Evolutionary conservation across 2,888 invertebrate genomes (phyloP).

Genomic region (Microplitis manilae): DNA sequence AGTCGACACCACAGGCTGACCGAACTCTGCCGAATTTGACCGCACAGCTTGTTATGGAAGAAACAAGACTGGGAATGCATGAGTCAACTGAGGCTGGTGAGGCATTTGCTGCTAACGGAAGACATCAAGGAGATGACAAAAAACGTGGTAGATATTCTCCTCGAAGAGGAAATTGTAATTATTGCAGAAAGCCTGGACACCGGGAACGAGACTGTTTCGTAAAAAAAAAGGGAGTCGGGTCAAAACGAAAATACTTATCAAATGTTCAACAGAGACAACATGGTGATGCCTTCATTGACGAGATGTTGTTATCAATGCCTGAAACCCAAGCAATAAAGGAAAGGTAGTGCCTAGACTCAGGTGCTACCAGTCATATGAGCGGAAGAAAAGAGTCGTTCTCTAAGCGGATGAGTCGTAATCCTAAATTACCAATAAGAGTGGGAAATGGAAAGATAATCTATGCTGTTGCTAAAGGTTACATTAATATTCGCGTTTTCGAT

Average conservation of each 20-base stretch:
- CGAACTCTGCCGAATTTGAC: slow-evolving; percentile 35
- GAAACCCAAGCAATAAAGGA: neutral
- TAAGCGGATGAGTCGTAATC: slow-evolving; percentile 21
- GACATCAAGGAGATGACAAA: neutral
- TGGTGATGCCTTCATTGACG: neutral
- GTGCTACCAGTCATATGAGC: slow-evolving; percentile 46
- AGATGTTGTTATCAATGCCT: neutral
- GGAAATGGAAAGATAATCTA: slow-evolving; percentile 43
- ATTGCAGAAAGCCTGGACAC: slow-evolving; percentile 47
- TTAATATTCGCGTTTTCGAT: slow-evolving; percentile 47
- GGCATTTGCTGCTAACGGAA: slow-evolving; percentile 11
- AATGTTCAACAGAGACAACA: slow-evolving; percentile 23
- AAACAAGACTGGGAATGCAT: slow-evolving; percentile 4
- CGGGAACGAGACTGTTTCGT: neutral
- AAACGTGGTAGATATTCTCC: neutral
- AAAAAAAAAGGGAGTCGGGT: slow-evolving; percentile 12
- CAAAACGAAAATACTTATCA: slow-evolving; percentile 26
- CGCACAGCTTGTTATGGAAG: slow-evolving; percentile 35
- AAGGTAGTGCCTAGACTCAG: slow-evolving; percentile 36
- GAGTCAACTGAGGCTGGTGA: neutral
- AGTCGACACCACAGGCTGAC: slow-evolving; percentile 29
- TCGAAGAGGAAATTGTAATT: slow-evolving; percentile 32
- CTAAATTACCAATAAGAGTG: slow-evolving; percentile 23
- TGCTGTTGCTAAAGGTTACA: slow-evolving; percentile 26
- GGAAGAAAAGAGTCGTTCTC: slow-evolving; percentile 43